phyloP scores from a whole-genome alignment of 2,797 vertebrate species.

The Glyptemys insculpta region DNA sequence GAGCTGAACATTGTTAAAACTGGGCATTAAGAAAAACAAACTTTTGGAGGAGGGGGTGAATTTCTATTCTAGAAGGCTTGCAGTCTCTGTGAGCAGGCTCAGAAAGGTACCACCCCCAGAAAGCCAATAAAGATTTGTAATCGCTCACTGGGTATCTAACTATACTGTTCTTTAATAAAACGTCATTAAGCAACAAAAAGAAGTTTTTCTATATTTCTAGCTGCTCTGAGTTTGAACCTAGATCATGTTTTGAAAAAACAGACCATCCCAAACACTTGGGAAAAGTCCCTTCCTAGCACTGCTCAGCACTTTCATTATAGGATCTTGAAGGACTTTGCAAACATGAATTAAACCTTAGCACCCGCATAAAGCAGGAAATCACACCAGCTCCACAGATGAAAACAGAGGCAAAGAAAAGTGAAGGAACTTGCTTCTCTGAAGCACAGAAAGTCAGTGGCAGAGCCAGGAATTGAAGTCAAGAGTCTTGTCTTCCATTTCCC shows the following conservation, averaged over 20 bases:
- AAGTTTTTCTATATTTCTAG: neutral
- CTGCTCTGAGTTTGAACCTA: neutral
- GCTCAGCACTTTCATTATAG: neutral
- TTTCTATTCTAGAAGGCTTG: neutral
- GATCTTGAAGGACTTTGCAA: neutral
- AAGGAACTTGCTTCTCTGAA: neutral
- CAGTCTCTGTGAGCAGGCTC: neutral
- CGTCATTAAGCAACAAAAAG: neutral
- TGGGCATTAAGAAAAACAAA: neutral
- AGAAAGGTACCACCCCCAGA: neutral
- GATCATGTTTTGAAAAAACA: neutral
- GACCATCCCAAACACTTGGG: neutral
- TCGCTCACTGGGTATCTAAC: neutral
- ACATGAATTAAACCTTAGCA: neutral
- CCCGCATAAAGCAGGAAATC: neutral
- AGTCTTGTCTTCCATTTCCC: neutral
- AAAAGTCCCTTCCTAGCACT: neutral
- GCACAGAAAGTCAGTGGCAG: neutral
- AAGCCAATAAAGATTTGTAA: neutral
- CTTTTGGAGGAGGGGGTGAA: neutral
- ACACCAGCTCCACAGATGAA: fast-evolving
- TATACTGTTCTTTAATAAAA: neutral
- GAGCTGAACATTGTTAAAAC: neutral
- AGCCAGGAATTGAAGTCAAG: fast-evolving
- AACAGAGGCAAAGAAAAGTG: neutral